Percentiles rank a stretch among this genome's conserved stretches.
Evolutionary conservation across 92 coral and sea anemone species (phyloP).

Genomic region (Micromussa lordhowensis): DNA sequence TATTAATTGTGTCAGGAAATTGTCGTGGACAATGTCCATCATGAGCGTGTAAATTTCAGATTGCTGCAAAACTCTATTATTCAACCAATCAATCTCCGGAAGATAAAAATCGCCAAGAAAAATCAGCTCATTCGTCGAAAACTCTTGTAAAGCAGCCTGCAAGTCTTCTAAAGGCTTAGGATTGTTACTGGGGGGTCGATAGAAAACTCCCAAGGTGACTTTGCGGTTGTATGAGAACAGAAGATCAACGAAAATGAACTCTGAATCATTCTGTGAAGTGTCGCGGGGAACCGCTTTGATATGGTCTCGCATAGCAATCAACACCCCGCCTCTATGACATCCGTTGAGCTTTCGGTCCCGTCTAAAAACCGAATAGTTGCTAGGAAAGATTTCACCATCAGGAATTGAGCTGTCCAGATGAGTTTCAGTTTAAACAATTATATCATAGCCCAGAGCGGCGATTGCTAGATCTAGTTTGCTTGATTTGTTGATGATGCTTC

Average conservation of each 20-base stretch:
- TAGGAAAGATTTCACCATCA: no score
- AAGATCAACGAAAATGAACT: constrained; percentile 37
- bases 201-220: constrained; percentile 51
- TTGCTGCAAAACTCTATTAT: constrained; percentile 19
- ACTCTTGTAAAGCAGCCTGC: constrained; percentile 33
- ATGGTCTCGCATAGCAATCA: constrained; percentile 18
- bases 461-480: neutral
- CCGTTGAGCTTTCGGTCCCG: neutral
- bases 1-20: constrained; percentile 45
- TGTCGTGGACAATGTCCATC: constrained; percentile 30
- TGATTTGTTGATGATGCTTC: neutral
- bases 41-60: constrained; percentile 27
- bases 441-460: neutral
- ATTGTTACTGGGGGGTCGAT: constrained; percentile 49
- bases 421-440: constrained; percentile 11
- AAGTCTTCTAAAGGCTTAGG: constrained; percentile 32
- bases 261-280: constrained; percentile 20
- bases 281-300: constrained; percentile 24
- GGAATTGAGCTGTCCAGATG: constrained; percentile 18
- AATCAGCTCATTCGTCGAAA: constrained; percentile 48
- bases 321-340: neutral
- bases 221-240: constrained; percentile 27
- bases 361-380: no score
- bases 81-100: constrained; percentile 49
- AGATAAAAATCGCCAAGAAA: constrained; percentile 55